These are phyloP conservation scores for Cyanoliseus patagonus DNA, from an alignment of 2,113 vertebrate genomes.

Conservation along the genomic window DNA sequence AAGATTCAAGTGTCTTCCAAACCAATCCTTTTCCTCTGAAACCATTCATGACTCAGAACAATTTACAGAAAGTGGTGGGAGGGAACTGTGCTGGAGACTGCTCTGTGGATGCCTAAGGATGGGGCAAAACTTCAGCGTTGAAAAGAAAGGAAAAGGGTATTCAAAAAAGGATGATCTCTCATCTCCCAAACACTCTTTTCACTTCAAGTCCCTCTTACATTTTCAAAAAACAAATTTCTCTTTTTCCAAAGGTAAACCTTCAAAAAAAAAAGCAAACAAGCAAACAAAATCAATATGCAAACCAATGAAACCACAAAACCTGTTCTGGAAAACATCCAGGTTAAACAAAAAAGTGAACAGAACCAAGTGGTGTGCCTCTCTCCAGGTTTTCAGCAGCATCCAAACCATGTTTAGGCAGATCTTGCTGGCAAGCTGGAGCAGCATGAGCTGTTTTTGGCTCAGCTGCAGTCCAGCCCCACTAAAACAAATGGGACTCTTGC, in stretches of 20 bases:
- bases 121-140: background rate
- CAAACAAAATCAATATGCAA: background rate
- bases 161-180: background rate
- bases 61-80: background rate
- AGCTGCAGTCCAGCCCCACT: background rate
- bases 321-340: background rate
- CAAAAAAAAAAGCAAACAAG: background rate
- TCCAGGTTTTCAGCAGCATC: background rate
- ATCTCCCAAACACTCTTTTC: background rate
- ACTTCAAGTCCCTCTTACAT: background rate
- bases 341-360: background rate
- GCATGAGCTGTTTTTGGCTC: rapidly evolving
- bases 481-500: background rate
- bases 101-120: background rate
- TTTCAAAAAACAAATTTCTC: background rate
- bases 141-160: background rate
- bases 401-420: background rate
- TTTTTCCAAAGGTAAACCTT: background rate
- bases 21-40: background rate
- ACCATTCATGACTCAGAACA: background rate
- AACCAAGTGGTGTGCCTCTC: background rate
- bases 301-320: background rate
- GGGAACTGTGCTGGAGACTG: background rate
- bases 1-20: background rate
- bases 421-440: background rate